Percentiles rank a stretch among this genome's conserved stretches.
phyloP scores from a whole-genome alignment of 2,797 vertebrate genomes.

The Pterois miles region DNA sequence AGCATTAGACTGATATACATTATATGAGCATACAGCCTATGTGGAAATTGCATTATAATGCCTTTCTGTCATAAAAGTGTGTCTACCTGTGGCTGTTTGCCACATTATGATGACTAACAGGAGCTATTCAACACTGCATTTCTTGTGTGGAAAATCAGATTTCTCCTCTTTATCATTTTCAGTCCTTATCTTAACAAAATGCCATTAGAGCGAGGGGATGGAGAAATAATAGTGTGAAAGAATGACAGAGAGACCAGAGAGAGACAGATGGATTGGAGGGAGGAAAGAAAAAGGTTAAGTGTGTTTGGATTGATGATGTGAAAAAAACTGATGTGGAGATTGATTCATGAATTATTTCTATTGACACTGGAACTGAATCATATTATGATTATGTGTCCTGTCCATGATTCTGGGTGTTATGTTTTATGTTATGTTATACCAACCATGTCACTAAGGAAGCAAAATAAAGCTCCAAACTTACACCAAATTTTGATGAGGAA shows the following conservation, averaged over 20 bases:
- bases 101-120: not conserved
- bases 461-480: too few relatives aligned
- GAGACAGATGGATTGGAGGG: not conserved
- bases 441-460: too few relatives aligned
- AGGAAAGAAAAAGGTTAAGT: not conserved
- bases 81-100: not conserved
- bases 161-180: not conserved
- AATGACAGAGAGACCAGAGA: not conserved
- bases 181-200: slow-evolving; percentile 29
- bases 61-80: not conserved
- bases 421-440: too few relatives aligned
- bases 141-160: not conserved
- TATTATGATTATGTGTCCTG: not conserved
- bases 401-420: not conserved
- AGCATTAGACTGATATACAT: not conserved
- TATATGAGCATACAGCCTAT: not conserved
- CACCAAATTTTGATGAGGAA: too few relatives aligned
- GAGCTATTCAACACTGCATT: not conserved
- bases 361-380: not conserved
- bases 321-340: not conserved
- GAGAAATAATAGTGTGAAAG: slow-evolving; percentile 1
- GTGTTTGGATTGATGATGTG: not conserved
- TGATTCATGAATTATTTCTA: not conserved
- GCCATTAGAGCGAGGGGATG: slow-evolving; percentile 8
- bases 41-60: not conserved